Conservation (phyloP, 1,140 invertebrate genomes). For the Heliconius congener region DNA sequence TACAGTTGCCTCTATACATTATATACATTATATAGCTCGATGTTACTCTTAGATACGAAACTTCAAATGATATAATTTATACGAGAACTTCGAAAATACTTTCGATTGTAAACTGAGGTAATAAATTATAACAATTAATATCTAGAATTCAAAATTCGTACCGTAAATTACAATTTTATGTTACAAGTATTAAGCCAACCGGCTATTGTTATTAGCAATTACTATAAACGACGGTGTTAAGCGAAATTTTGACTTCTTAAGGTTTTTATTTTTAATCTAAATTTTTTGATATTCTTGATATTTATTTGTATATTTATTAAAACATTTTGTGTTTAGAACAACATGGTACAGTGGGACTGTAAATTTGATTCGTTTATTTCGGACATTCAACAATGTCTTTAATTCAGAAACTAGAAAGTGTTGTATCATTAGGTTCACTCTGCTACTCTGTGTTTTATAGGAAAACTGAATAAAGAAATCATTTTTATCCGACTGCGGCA, state of each 20-base stretch:
- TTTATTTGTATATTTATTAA: too few relatives aligned
- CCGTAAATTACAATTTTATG: conserved; percentile 26
- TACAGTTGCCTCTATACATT: not conserved
- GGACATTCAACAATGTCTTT: too few relatives aligned
- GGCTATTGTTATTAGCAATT: conserved; percentile 30
- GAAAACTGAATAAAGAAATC: too few relatives aligned
- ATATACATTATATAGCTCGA: not conserved
- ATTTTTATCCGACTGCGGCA: too few relatives aligned
- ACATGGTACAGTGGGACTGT: too few relatives aligned
- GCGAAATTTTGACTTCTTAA: not conserved
- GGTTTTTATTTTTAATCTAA: too few relatives aligned
- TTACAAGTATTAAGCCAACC: conserved; percentile 11
- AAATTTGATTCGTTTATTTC: too few relatives aligned
- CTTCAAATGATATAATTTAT: conserved; percentile 24
- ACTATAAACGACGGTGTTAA: conserved; percentile 15
- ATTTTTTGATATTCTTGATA: too few relatives aligned
- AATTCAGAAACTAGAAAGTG: too few relatives aligned
- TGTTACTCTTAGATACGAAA: not conserved
- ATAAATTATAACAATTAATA: conserved; percentile 35
- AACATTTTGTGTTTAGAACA: too few relatives aligned
- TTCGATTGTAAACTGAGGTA: conserved; percentile 28
- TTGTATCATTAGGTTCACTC: too few relatives aligned
- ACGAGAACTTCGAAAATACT: conserved; percentile 24
- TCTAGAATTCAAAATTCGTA: conserved; percentile 24
- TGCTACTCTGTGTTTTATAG: too few relatives aligned